A percentile compares a stretch with the other conserved stretches of the same genome.
Conservation (phyloP, 2,797 vertebrate genomes). For the Tangara arthus region DNA sequence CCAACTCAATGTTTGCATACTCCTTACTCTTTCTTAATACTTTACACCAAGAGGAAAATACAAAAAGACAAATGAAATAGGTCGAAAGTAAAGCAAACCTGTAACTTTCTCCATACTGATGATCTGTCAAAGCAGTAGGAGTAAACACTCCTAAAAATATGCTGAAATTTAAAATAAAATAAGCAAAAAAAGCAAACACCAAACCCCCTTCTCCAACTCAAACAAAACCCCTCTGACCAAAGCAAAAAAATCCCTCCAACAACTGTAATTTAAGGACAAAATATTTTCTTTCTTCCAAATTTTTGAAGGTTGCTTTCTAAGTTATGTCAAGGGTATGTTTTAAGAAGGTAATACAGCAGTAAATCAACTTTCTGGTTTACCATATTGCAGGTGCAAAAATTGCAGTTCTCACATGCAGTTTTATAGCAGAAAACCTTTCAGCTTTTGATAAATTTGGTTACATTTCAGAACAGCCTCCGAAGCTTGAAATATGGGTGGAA, state of each 20-base stretch:
- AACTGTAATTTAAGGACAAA: background rate
- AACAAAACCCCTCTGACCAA: background rate
- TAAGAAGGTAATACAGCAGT: background rate
- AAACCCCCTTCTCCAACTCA: background rate
- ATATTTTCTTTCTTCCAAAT: background rate
- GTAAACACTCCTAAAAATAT: background rate
- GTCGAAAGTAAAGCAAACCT: background rate
- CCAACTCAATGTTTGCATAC: background rate
- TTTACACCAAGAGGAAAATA: background rate
- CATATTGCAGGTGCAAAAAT: background rate
- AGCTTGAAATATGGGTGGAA: background rate
- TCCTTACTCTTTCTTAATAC: background rate
- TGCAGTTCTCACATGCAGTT: background rate
- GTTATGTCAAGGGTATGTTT: background rate
- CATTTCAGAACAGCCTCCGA: background rate
- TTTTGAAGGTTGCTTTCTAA: background rate
- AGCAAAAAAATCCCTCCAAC: background rate
- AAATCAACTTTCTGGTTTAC: background rate
- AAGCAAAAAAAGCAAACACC: background rate
- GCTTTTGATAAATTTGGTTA: background rate
- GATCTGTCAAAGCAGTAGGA: background rate
- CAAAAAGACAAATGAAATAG: background rate
- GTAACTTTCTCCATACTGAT: background rate
- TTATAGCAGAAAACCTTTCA: background rate
- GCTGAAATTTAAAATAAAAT: background rate